Conservation (phyloP, 2,888 invertebrate genomes). For the Synergus japonicus region DNA sequence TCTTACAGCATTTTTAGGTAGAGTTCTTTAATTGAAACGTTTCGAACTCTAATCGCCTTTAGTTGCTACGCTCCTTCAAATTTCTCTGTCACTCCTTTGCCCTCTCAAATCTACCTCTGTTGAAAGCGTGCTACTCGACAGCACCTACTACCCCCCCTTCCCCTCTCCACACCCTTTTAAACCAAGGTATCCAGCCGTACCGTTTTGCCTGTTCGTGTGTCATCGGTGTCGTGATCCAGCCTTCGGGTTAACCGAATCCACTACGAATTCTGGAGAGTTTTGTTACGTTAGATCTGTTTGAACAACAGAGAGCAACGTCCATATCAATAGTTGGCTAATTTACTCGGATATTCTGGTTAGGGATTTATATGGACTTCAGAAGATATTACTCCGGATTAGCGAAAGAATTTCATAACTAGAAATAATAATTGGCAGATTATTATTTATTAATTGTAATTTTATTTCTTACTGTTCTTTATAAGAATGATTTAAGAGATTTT, state of each 20-base stretch:
- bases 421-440: not conserved
- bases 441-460: too few relatives aligned
- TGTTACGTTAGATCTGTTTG: not conserved
- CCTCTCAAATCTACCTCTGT: conserved; percentile 42
- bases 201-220: not conserved
- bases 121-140: conserved; percentile 9
- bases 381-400: not conserved
- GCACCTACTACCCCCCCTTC: conserved; percentile 31
- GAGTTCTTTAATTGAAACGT: too few relatives aligned
- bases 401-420: not conserved
- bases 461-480: too few relatives aligned
- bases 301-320: not conserved
- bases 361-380: not conserved
- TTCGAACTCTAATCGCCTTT: not conserved
- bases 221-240: conserved; percentile 2
- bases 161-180: not conserved
- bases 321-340: not conserved
- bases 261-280: conserved; percentile 1
- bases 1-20: too few relatives aligned
- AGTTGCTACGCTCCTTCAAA: not conserved
- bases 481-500: not conserved
- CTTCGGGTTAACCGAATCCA: not conserved
- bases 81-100: conserved; percentile 9
- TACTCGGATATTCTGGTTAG: not conserved
- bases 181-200: not conserved